These are phyloP conservation scores for Stenurella melanura DNA, from an alignment of 2,888 invertebrate species.

Conservation along the genomic window DNA sequence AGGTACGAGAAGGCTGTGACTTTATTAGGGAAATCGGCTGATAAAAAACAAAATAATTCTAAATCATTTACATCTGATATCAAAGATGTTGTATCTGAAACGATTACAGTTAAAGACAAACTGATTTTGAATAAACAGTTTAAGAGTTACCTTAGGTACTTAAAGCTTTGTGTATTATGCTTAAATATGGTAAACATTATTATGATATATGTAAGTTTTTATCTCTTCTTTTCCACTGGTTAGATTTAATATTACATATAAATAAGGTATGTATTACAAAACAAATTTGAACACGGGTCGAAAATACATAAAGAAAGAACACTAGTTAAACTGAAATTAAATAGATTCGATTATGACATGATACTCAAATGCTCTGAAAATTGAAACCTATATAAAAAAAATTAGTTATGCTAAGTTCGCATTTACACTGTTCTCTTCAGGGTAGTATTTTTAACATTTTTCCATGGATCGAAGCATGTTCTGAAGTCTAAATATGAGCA, in stretches of 20 bases:
- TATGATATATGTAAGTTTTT: background rate
- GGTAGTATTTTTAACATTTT: too few relatives aligned
- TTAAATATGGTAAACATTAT: background rate
- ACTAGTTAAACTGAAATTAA: too few relatives aligned
- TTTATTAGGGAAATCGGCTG: slow-evolving; percentile 17
- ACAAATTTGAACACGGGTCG: background rate
- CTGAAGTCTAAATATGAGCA: too few relatives aligned
- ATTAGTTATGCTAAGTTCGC: too few relatives aligned
- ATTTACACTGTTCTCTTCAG: too few relatives aligned
- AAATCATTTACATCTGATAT: slow-evolving; percentile 25
- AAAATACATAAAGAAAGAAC: too few relatives aligned
- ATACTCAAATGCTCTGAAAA: too few relatives aligned
- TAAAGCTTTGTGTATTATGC: slow-evolving; percentile 25
- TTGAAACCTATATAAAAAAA: too few relatives aligned
- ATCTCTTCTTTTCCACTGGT: background rate
- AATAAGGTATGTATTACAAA: background rate
- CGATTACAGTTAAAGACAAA: slow-evolving; percentile 75
- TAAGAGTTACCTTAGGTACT: slow-evolving; percentile 57
- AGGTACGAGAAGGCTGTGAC: slow-evolving; percentile 25
- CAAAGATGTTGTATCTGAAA: slow-evolving; percentile 72
- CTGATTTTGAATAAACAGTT: slow-evolving; percentile 73
- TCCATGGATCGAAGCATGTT: too few relatives aligned
- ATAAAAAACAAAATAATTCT: slow-evolving; percentile 20
- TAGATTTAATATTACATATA: background rate
- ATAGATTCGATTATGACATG: too few relatives aligned